phyloP scores from a whole-genome alignment of 2,888 invertebrate genomes.

The Yponomeuta cagnagella region DNA sequence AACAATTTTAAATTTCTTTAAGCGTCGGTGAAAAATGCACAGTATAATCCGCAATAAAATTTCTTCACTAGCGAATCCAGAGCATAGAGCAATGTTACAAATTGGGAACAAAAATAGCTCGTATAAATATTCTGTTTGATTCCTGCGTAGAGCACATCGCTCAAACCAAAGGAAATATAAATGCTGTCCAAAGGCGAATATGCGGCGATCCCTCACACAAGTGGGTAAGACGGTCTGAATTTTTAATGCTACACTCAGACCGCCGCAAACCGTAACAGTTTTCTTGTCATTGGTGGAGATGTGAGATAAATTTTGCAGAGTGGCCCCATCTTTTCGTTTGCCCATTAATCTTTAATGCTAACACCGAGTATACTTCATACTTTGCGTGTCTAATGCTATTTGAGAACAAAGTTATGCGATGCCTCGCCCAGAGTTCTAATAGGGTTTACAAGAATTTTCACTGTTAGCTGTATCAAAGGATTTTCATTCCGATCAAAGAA shows the following conservation, averaged over 20 bases:
- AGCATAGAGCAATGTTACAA: conserved; percentile 4
- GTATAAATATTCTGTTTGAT: conserved; percentile 38
- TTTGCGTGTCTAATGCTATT: conserved; percentile 65
- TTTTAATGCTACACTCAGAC: conserved; percentile 76
- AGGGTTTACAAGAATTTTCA: not conserved
- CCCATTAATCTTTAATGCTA: conserved; percentile 72
- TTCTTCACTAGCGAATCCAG: not conserved
- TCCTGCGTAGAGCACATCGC: conserved; percentile 44
- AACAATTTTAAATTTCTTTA: not conserved
- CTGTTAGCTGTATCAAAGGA: not conserved
- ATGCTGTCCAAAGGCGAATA: conserved; percentile 73
- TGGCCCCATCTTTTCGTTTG: conserved; percentile 75
- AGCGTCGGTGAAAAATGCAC: not conserved
- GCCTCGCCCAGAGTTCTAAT: not conserved
- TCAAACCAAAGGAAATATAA: conserved; percentile 69
- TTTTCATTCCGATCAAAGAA: not conserved
- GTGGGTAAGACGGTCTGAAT: conserved; percentile 73
- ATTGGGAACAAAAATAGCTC: conserved; percentile 8
- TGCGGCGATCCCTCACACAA: conserved; percentile 75
- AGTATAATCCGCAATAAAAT: conserved; percentile 22
- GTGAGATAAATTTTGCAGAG: conserved; percentile 76
- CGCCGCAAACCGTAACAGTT: conserved; percentile 76
- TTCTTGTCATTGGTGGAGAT: conserved; percentile 75
- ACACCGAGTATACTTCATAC: conserved; percentile 68
- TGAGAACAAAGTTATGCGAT: conserved; percentile 42